These are phyloP conservation scores for Azemiops feae DNA, from an alignment of 2,113 vertebrate genomes.

Conservation along the genomic window DNA sequence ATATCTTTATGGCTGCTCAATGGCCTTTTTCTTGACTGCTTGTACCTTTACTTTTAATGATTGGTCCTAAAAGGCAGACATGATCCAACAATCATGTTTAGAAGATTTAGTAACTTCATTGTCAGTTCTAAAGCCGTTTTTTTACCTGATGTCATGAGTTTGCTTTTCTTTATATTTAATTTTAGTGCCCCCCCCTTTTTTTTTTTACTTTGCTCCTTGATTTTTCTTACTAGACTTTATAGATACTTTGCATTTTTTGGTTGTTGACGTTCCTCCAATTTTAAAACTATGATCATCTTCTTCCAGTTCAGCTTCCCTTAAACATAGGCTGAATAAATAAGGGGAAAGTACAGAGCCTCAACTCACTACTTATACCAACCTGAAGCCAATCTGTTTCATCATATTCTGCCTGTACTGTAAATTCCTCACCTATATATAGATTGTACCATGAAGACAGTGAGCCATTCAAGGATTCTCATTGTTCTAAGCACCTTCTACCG, in stretches of 20 bases:
- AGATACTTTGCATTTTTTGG: background rate
- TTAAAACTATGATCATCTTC: background rate
- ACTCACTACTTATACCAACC: background rate
- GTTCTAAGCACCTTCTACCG: background rate
- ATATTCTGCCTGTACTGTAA: background rate
- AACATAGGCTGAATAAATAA: background rate
- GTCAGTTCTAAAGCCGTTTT: background rate
- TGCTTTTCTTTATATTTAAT: background rate
- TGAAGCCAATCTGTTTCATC: background rate
- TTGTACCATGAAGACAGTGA: background rate
- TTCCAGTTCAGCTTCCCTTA: background rate
- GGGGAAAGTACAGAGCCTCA: background rate
- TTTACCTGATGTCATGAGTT: background rate
- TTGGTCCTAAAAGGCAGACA: background rate
- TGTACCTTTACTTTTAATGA: background rate
- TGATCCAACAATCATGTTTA: background rate
- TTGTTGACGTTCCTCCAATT: background rate
- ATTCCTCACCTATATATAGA: background rate
- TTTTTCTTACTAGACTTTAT: background rate
- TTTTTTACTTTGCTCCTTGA: background rate
- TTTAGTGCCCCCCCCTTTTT: background rate
- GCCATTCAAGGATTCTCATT: background rate
- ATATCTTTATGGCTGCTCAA: background rate
- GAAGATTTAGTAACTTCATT: background rate
- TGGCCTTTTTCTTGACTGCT: background rate